Base-by-base conservation (phyloP, 1,140 invertebrate genomes). In the Rhopalosiphum padi region DNA sequence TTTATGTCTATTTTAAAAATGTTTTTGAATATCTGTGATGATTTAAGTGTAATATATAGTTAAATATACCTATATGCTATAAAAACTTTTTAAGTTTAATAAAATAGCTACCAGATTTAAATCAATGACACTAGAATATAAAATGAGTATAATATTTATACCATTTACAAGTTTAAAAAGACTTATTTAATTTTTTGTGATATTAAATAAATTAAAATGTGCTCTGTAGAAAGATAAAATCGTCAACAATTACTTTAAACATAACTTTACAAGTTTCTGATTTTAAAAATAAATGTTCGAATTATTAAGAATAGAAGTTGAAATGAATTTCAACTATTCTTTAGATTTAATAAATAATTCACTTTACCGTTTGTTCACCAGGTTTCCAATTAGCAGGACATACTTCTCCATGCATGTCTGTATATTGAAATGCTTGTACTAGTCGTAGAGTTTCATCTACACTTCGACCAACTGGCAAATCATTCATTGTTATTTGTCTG, bases 321-420 rank as follows among this genome's bases (percentile, higher is more conserved):
- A 77, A 77, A 77, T 77, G 30, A 18, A 77, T n/a, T 77, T 77
- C 0, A 77, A 77, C 30, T 77, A 77, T n/a, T 77, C 60, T n/a
- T 6, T n/a, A 35, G 5, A 18, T 15, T n/a, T n/a, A 35, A 77
- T 77, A n/a, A 35, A 77, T 68, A 15, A 77, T 85, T 85, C 1
- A 35, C 94, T 94, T 94, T 91, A 95, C 95, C 82, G 97, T 97
- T 94, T 96, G 96, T 94, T 95, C 95, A 21, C 97, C 97, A 35
- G 97, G 97, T 95, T 96, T 97, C 97, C 97, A 97, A 23, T 96
- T 96, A 94, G 97, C 97, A 92, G 97, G 97, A 95, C 97, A 97
- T 25, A 97, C 95, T 94, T 95, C 95, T 22, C 97, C 97, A 94
- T 97, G 96, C 93, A 96, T 95, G 94, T 97, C 97, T 35, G 96